phyloP scores from a whole-genome alignment of 2,888 invertebrate genomes.

The Papilio demoleus region DNA sequence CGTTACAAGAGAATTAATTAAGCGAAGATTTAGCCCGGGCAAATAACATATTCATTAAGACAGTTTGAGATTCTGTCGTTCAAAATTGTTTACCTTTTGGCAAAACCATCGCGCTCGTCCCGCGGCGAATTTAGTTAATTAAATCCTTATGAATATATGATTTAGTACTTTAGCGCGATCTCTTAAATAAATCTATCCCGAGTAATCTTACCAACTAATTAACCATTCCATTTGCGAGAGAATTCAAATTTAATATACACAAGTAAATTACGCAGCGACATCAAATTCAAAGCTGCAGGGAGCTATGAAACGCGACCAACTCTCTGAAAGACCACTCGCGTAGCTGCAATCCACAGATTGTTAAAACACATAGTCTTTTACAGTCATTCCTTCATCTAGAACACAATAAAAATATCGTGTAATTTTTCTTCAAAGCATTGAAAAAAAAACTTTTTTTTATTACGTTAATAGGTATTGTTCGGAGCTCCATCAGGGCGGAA shows the following conservation, averaged over 20 bases:
- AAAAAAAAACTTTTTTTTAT: too few relatives aligned
- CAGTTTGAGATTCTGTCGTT: slow-evolving; percentile 26
- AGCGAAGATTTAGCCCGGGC: slow-evolving; percentile 8
- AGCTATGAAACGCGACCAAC: not conserved
- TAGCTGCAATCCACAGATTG: not conserved
- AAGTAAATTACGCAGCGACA: slow-evolving; percentile 7
- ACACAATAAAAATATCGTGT: too few relatives aligned
- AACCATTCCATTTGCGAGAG: slow-evolving; percentile 2
- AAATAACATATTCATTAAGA: slow-evolving; percentile 35
- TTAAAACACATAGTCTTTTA: too few relatives aligned
- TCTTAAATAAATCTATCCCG: slow-evolving; percentile 19
- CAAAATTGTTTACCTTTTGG: slow-evolving; percentile 26
- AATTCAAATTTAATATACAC: slow-evolving; percentile 7
- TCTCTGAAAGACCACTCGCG: not conserved
- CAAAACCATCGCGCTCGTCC: not conserved
- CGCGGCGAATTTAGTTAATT: slow-evolving; percentile 14
- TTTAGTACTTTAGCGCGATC: slow-evolving; percentile 10
- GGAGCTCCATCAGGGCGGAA: too few relatives aligned
- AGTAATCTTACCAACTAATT: slow-evolving; percentile 11
- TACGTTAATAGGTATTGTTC: too few relatives aligned
- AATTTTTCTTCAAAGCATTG: too few relatives aligned
- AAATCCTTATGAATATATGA: slow-evolving; percentile 31
- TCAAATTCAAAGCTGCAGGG: slow-evolving; percentile 13
- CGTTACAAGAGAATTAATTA: slow-evolving; percentile 30
- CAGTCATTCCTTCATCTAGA: too few relatives aligned